Base-by-base conservation (phyloP, 2,113 vertebrate genomes). In the Zosterops pallidus region DNA sequence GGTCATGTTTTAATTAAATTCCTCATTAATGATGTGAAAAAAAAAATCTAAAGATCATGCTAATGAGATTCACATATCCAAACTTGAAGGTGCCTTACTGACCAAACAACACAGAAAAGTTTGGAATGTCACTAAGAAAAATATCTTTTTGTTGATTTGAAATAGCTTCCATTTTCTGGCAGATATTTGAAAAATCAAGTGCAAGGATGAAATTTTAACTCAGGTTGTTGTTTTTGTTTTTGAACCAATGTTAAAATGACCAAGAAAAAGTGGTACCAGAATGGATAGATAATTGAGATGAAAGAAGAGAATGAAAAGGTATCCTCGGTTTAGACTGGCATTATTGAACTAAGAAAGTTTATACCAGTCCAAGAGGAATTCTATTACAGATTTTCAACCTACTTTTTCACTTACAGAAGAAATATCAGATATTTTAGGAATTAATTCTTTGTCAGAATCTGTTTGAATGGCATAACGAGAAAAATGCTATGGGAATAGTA, bases 1-100 rank as follows among this genome's bases (percentile, higher is more conserved):
- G 69, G 78, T 95, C 70, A 75, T n/a, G 10, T 44, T 91, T 91
- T 87, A 89, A 95, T 93, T 82, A 93, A 91, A 91, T 89, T 90
- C 41, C 49, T 89, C 53, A 82, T 82, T 90, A 87, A 21, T 39
- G 29, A 78, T 76, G n/a, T 82, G 52, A 71, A 87, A 92, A 76
- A 46, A 77, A 21, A 29, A 22, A 3, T 42, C 55, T 50, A 57
- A 72, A 84, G 52, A 76, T 6, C 49, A 79, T 60, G 62, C 3
- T 92, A 87, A 94, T 79, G 69, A 79, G 47, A 94, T 46, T 85
- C n/a, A 39, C 10, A n/a, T 22, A 22, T n/a, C 55, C 55, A 37
- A 26, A 60, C 35, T 60, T 24, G 15, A 60, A 60, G 35, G 28
- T 67, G 55, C 15, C 21, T 80, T 69, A 65, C 20, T 26, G 11